Percentiles rank a stretch among this genome's conserved stretches.
phyloP scores from a whole-genome alignment of 2,888 invertebrate species.

The Melinaea marsaeus region DNA sequence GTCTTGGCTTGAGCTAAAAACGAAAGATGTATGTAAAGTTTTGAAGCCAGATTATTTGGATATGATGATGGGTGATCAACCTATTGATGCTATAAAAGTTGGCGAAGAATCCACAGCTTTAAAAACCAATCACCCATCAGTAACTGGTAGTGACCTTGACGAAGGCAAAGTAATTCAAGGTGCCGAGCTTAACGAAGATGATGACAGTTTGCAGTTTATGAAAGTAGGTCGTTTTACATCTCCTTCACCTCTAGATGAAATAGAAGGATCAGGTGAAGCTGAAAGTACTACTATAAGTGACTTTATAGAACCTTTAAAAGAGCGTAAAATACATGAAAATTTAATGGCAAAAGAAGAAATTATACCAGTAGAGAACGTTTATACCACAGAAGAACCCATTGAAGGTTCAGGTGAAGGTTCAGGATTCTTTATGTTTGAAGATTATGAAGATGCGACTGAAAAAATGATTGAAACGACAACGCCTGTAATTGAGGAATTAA shows the following conservation, averaged over 20 bases:
- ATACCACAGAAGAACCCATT: conserved; percentile 52
- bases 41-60: conserved; percentile 67
- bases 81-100: conserved; percentile 61
- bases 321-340: conserved; percentile 37
- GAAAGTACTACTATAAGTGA: conserved; percentile 69
- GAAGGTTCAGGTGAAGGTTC: conserved; percentile 70
- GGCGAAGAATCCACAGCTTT: conserved; percentile 60
- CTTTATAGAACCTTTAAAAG: conserved; percentile 43
- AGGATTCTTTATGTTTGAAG: conserved; percentile 43
- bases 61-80: conserved; percentile 82
- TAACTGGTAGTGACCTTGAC: conserved; percentile 59
- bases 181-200: conserved; percentile 51
- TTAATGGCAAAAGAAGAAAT: conserved; percentile 47
- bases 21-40: conserved; percentile 73
- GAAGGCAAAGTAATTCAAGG: conserved; percentile 63
- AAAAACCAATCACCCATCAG: conserved; percentile 56
- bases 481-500: conserved; percentile 45
- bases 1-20: conserved; percentile 78
- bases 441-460: conserved; percentile 36
- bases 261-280: conserved; percentile 66
- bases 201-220: conserved; percentile 62
- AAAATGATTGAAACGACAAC: conserved; percentile 46
- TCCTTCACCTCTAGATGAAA: conserved; percentile 41
- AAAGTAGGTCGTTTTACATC: conserved; percentile 51
- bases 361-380: conserved; percentile 44